These are phyloP conservation scores for Sebastes umbrosus DNA, from an alignment of 2,797 vertebrate genomes.

Conservation along the genomic window DNA sequence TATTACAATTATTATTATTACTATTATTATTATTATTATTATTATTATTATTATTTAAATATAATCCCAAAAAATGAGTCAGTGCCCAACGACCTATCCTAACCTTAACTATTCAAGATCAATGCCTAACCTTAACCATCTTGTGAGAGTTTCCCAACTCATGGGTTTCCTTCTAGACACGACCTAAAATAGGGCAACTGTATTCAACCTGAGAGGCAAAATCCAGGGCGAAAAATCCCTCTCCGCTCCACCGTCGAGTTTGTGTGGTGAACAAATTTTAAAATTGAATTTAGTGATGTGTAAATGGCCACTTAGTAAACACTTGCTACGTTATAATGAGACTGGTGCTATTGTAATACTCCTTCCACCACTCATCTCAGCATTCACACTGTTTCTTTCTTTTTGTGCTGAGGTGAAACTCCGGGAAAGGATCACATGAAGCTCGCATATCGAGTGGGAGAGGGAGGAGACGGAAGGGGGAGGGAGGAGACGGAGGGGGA, in stretches of 20 bases:
- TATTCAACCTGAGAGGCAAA: background rate
- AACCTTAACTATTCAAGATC: too few relatives aligned
- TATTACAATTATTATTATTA: too few relatives aligned
- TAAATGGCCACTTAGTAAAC: background rate
- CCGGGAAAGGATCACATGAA: conserved; percentile 40
- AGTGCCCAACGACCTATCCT: background rate
- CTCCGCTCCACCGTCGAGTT: background rate
- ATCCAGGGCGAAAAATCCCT: background rate
- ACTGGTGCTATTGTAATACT: background rate
- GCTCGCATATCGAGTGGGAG: conserved; percentile 22
- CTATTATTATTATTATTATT: background rate
- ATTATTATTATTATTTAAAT: background rate
- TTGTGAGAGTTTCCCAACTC: too few relatives aligned
- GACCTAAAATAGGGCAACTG: background rate
- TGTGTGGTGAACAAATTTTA: background rate
- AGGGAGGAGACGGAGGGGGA: background rate
- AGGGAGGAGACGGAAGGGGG: background rate
- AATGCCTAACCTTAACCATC: too few relatives aligned
- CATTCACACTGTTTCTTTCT: background rate
- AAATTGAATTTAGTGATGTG: background rate
- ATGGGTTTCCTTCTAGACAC: too few relatives aligned
- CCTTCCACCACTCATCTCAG: conserved; percentile 4
- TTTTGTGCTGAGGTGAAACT: conserved; percentile 32
- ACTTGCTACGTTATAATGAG: background rate
- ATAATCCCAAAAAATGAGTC: background rate